A percentile compares a stretch with the other conserved stretches of the same genome.
phyloP scores from a whole-genome alignment of 1,140 invertebrate species.

The Helicoverpa zea region DNA sequence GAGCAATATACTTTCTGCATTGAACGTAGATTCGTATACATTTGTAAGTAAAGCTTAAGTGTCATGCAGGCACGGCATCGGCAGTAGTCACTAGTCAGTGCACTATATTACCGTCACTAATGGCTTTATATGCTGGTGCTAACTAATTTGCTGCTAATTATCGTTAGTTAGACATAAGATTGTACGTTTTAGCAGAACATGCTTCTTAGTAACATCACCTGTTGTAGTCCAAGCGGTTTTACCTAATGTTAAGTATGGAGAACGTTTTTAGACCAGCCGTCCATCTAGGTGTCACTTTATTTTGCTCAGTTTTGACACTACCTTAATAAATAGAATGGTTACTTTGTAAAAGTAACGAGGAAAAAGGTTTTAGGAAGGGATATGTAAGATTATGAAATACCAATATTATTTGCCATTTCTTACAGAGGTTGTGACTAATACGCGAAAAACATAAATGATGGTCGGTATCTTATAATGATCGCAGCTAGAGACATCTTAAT shows the following conservation, averaged over 20 bases:
- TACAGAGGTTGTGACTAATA: constrained; percentile 5
- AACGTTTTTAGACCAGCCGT: constrained; percentile 14
- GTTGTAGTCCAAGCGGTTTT: neutral
- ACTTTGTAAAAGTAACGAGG: constrained; percentile 21
- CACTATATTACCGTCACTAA: constrained; percentile 17
- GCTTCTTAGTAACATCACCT: neutral
- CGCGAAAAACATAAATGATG: neutral
- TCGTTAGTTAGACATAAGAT: constrained; percentile 28
- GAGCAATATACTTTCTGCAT: constrained; percentile 35
- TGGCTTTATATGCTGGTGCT: constrained; percentile 46
- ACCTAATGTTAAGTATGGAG: neutral
- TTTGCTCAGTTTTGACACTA: constrained; percentile 30
- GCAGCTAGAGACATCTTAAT: no score
- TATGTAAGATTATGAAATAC: constrained; percentile 19
- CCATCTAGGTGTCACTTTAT: constrained; percentile 26
- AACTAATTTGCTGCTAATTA: constrained; percentile 42
- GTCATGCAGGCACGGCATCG: neutral
- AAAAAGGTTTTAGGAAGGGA: neutral
- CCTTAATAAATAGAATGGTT: constrained; percentile 10
- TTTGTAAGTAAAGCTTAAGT: constrained; percentile 30
- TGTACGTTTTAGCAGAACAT: neutral
- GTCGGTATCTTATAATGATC: no score
- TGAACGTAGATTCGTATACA: neutral
- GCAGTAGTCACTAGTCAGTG: constrained; percentile 12
- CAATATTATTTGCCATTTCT: constrained; percentile 26